Conservation (phyloP, 2,888 invertebrate genomes). For the Lordiphosa fenestrarum region DNA sequence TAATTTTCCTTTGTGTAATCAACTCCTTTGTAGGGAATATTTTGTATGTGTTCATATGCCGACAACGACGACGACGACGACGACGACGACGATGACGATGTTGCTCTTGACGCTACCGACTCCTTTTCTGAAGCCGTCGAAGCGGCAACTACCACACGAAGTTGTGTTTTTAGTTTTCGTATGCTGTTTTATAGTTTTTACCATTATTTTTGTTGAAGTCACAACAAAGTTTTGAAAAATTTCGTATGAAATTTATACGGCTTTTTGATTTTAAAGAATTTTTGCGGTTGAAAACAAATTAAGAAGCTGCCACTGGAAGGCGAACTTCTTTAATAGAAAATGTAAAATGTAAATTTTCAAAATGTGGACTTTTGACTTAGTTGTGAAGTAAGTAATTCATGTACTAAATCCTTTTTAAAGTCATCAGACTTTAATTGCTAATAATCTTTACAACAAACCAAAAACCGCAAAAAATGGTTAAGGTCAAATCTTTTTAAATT, state of each 20-base stretch:
- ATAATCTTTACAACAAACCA: too few species aligned
- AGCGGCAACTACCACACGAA: conserved; percentile 25
- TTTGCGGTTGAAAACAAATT: too few species aligned
- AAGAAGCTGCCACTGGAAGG: too few species aligned
- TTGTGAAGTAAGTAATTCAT: too few species aligned
- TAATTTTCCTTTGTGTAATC: conserved; percentile 80
- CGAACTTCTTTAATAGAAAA: too few species aligned
- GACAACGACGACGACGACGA: conserved; percentile 30
- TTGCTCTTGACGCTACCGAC: conserved; percentile 31
- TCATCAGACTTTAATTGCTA: too few species aligned
- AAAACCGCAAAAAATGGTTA: too few species aligned
- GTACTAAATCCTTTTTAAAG: too few species aligned
- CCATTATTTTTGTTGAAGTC: conserved; percentile 4
- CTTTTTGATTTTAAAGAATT: conserved; percentile 12
- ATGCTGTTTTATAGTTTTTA: conserved; percentile 27
- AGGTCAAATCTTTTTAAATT: too few species aligned
- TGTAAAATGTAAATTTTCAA: too few species aligned
- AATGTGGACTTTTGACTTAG: too few species aligned
- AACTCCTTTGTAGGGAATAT: conserved; percentile 77
- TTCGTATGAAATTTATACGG: conserved; percentile 10
- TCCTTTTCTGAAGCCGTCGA: conserved; percentile 18
- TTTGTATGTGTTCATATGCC: conserved; percentile 75
- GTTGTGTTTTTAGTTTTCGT: conserved; percentile 36
- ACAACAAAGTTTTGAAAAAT: conserved; percentile 8
- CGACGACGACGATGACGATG: conserved; percentile 22